Evolutionary conservation across 2,888 invertebrate species (phyloP), one percentile per base, ranked within the genome.

Genomic region (Julus scanicus): DNA sequence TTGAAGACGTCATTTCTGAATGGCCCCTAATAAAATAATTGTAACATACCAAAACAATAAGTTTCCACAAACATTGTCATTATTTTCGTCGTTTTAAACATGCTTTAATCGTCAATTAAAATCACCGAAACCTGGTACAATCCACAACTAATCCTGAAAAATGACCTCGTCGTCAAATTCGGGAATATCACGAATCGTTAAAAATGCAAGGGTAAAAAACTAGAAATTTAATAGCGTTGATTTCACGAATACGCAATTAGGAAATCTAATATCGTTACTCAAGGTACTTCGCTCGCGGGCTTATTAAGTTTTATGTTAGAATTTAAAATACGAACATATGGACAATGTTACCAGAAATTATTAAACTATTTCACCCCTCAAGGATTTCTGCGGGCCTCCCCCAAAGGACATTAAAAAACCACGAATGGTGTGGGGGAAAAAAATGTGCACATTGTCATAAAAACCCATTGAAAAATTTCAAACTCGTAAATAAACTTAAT

Each of bases 91-190:
- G 44, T 44, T 44, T 44, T 44, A 44, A 44, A 3, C 44, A 3
- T 44, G 44, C 44, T 44, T 44, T 3, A 44, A 44, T 44, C 44
- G n/a, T n/a, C 44, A 6, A 63, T 63, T 63, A n/a, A 63, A 20
- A 4, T 29, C 8, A 71, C 13, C 71, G 20, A 29, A 29, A 71
- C 8, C 29, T 71, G 71, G 71, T 29, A 11, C 20, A 71, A 29
- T 71, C 29, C 20, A 6, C 63, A 20, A 63, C 6, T 20, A 71
- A 9, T 20, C 29, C 6, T 44, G 44, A 8, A 9, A 71, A 71
- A 71, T 29, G 71, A 29, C 71, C 71, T 71, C 71, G 71, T n/a
- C 20, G 71, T 29, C 71, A 20, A 71, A 29, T 71, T 71, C 71
- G 9, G 2, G 71, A 71, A 63, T 57, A 57, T 57, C 57, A 17